phyloP scores from a whole-genome alignment of 2,113 vertebrate species.

The Ammodytes dubius region DNA sequence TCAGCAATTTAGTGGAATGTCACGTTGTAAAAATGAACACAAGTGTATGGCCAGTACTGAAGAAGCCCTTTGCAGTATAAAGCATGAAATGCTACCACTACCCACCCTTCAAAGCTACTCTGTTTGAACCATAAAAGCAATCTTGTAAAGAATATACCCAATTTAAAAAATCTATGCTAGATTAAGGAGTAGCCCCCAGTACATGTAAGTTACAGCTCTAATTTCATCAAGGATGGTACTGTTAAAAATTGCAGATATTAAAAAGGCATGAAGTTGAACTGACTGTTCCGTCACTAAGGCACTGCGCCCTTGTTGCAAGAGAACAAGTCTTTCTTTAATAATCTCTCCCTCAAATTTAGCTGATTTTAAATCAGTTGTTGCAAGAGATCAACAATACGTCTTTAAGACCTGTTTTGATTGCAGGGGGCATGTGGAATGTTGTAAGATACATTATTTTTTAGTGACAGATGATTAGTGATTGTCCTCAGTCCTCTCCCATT shows the following conservation, averaged over 20 bases:
- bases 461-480: constrained; percentile 65
- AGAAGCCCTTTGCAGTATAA: constrained; percentile 29
- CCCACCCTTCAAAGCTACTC: constrained; percentile 5
- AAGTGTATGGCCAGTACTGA: constrained; percentile 21
- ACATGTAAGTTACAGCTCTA: constrained; percentile 16
- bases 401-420: constrained; percentile 43
- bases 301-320: background rate
- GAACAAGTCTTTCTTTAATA: background rate
- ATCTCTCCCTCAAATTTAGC: background rate
- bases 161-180: constrained; percentile 36
- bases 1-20: constrained; percentile 72
- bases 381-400: constrained; percentile 21
- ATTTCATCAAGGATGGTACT: constrained; percentile 28
- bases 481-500: constrained; percentile 64
- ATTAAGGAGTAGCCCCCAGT: constrained; percentile 9
- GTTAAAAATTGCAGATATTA: constrained; percentile 54
- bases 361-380: background rate
- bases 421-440: constrained; percentile 77
- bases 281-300: constrained; percentile 7
- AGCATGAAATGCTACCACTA: constrained; percentile 8
- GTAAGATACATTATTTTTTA: constrained; percentile 22
- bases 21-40: constrained; percentile 8
- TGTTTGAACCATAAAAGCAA: constrained; percentile 43
- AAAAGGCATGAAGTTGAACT: constrained; percentile 32
- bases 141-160: constrained; percentile 25